A percentile compares a stretch with the other conserved stretches of the same genome.
Evolutionary conservation across 2,888 invertebrate species (phyloP).

Genomic region (Philereme vetulata): DNA sequence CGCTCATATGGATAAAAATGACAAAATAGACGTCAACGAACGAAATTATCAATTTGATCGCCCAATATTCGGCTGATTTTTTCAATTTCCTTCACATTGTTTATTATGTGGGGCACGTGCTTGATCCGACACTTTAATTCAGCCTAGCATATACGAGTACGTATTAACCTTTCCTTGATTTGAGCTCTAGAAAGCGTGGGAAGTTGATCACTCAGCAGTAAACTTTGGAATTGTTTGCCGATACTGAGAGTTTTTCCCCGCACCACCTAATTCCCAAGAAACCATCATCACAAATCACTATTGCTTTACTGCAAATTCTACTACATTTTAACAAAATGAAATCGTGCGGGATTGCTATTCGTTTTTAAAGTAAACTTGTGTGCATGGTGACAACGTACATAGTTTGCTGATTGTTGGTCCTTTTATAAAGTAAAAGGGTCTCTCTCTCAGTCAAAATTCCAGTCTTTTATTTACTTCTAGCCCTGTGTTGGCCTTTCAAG

Average conservation of each 20-base stretch:
- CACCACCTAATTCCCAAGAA: too few relatives aligned
- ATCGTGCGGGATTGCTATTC: too few relatives aligned
- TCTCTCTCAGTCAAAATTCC: conserved; percentile 41
- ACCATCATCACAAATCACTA: too few relatives aligned
- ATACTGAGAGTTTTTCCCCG: too few relatives aligned
- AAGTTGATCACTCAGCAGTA: conserved; percentile 30
- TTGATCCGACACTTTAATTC: conserved; percentile 8
- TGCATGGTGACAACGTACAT: conserved; percentile 28
- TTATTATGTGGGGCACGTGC: background rate
- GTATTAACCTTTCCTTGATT: conserved; percentile 6
- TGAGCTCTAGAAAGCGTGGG: conserved; percentile 7
- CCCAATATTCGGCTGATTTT: conserved; percentile 6
- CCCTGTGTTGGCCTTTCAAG: too few relatives aligned
- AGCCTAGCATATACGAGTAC: too few relatives aligned
- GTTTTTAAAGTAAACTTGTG: too few relatives aligned
- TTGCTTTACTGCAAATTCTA: too few relatives aligned
- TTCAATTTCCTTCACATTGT: conserved; percentile 7
- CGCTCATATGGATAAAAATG: conserved; percentile 39
- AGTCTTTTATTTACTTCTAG: conserved; percentile 32
- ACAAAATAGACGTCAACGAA: conserved; percentile 24
- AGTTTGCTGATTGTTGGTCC: conserved; percentile 40
- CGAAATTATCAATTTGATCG: conserved; percentile 3
- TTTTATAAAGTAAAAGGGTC: conserved; percentile 29
- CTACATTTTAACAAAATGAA: too few relatives aligned
- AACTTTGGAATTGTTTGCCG: conserved; percentile 25